Evolutionary conservation across 2,888 invertebrate species (phyloP), one percentile per base, ranked within the genome.

Genomic region (Brachycybe producta): DNA sequence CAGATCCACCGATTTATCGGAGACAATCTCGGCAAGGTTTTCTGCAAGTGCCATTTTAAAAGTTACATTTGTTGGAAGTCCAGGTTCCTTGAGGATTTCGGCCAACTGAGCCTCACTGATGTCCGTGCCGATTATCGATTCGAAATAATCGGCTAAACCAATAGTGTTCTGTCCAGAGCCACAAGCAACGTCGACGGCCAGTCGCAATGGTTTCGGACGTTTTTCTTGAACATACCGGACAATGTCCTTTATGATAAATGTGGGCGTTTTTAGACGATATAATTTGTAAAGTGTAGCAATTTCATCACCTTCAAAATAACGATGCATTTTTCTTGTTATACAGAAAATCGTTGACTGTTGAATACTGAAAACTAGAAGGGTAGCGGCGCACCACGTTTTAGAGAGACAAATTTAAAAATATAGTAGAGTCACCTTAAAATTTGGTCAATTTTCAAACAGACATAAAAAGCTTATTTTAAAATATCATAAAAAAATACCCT

Each of bases 131-230:
- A 68, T 58, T 11, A 73, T 69, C 38, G 61, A 56, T 28, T 60
- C 57, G 55, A 73, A 73, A 54, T 67, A 61, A 1, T 64, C 61
- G 1, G 66, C 62, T 28, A 72, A 57, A 5, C 65, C 63, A n/a
- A 58, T 52, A 0, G 71, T 70, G 52, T 68, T 68, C 57, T 72
- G 72, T n/a, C 73, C 73, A 15, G 65, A 63, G 3, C 73, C 73
- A 60, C 72, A 73, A 1, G 71, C 73, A 13, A 73, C 65, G 59
- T 73, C 73, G 2, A 69, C 59, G 7, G 70, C 71, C 3, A 26
- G 15, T n/a, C 19, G 17, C 15, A 27, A 23, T 19, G 43, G 43
- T 36, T 13, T 5, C 5, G 35, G 28, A 11, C 15, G 28, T 28
- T 50, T 50, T 35, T 52, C 46, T 13, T 24, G 17, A 5, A 52